Evolutionary conservation across 2,888 invertebrate genomes (phyloP).

Genomic region (Rhingia campestris): DNA sequence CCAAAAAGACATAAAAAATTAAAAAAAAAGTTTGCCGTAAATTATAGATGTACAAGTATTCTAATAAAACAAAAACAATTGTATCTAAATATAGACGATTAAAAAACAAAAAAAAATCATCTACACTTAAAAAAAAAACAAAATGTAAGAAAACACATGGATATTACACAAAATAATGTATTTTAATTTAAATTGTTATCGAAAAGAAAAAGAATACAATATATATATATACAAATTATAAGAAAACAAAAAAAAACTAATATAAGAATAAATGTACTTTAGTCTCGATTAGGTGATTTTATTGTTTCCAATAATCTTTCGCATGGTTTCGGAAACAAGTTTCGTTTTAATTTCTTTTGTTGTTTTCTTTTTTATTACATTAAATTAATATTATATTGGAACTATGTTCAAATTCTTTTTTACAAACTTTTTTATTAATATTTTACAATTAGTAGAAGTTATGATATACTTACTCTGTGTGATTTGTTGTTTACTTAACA

Average conservation of each 20-base stretch:
- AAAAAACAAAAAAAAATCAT: constrained; percentile 58
- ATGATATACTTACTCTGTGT: constrained; percentile 66
- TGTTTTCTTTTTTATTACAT: constrained; percentile 3
- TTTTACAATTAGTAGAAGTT: constrained; percentile 31
- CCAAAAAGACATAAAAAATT: constrained; percentile 57
- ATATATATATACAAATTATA: constrained; percentile 4
- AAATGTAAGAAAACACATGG: constrained; percentile 50
- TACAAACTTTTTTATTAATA: constrained; percentile 21
- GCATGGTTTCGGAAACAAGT: constrained; percentile 63
- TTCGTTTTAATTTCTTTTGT: constrained; percentile 30
- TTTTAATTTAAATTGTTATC: constrained; percentile 66
- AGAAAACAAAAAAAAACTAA: constrained; percentile 16
- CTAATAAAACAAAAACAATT: constrained; percentile 63
- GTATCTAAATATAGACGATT: constrained; percentile 63
- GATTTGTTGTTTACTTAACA: constrained; percentile 66
- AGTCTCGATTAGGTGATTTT: constrained; percentile 41
- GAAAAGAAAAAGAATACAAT: constrained; percentile 23
- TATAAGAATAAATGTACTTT: constrained; percentile 34
- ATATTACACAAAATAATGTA: constrained; percentile 63
- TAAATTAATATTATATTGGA: neutral
- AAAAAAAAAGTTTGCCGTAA: constrained; percentile 66
- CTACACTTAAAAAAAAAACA: constrained; percentile 54
- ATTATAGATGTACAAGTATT: constrained; percentile 72
- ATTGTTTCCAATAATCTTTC: constrained; percentile 42
- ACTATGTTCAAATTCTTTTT: neutral